Base-by-base conservation (phyloP, 2,797 vertebrate species). In the Phrynocephalus vlangalii region DNA sequence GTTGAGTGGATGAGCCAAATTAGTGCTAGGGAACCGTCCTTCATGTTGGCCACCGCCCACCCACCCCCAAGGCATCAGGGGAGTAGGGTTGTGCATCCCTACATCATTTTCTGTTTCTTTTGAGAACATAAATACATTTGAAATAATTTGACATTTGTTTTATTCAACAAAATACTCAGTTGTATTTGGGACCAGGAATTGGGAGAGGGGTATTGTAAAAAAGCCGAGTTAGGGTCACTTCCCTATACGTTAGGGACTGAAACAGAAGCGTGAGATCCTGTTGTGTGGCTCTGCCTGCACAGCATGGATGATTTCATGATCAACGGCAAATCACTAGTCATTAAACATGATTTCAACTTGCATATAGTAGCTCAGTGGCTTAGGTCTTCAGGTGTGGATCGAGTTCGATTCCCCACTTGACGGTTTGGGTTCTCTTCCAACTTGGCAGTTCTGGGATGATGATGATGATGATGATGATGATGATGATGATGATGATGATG, bases 121-220 rank as follows among this genome's bases (percentile, higher is more conserved):
- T 82, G 50, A 80, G 80, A 85, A 81, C 7, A 75, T 68, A 0
- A 5, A 10, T 77, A 90, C 85, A 86, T 87, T 86, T 91, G 88
- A 86, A 91, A 91, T 80, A 86, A 20, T 71, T 91, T 24, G 8
- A 79, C 80, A 73, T 33, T 1, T 44, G 18, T 56, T 75, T 15
- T 85, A 85, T 86, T 84, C 81, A 78, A 83, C 70, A 50, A 87
- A 68, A 60, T 33, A 9, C 9, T 76, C 83, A 60, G 60, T 79
- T 77, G 70, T 76, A 60, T 82, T 76, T 76, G 33, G 24, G 38
- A 88, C 50, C 89, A 82, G 73, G 92, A 82, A 26, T 87, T 44
- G 38, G 38, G 38, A 44, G 71, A 70, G 67, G 24, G 0, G 63
- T 67, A 26, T 44, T 72, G 22, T 30, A 26, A 38, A 22, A 8